A percentile compares a stretch with the other conserved stretches of the same genome.
Evolutionary conservation across 2,888 invertebrate species (phyloP).

Genomic region (Subacronicta megacephala): DNA sequence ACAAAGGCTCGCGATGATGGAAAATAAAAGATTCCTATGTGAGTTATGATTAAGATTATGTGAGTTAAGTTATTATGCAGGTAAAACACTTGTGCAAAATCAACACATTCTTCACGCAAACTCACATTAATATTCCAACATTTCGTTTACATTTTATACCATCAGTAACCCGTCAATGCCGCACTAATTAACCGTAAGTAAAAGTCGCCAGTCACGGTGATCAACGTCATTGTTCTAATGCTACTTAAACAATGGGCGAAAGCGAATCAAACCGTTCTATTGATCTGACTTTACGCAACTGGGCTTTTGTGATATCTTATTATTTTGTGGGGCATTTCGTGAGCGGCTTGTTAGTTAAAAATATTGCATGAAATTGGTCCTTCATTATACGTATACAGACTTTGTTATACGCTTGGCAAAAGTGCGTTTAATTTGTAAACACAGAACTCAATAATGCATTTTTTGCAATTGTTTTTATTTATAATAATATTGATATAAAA

Average conservation of each 20-base stretch:
- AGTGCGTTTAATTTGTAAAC: too few relatives aligned
- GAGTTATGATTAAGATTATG: too few relatives aligned
- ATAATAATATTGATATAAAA: too few relatives aligned
- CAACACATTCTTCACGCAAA: neutral
- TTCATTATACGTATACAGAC: neutral
- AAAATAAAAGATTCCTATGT: too few relatives aligned
- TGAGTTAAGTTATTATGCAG: too few relatives aligned
- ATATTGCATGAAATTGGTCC: neutral
- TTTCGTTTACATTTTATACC: slow-evolving; percentile 11
- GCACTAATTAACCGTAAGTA: slow-evolving; percentile 45
- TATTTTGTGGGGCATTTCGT: slow-evolving; percentile 18
- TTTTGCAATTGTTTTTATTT: too few relatives aligned
- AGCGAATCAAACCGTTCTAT: slow-evolving; percentile 52
- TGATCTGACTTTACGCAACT: slow-evolving; percentile 42
- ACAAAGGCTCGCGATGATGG: too few relatives aligned
- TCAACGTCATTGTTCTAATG: slow-evolving; percentile 46
- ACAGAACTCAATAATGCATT: too few relatives aligned
- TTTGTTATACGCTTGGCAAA: too few relatives aligned
- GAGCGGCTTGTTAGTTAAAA: neutral
- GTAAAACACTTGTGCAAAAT: neutral
- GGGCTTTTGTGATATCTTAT: slow-evolving; percentile 21
- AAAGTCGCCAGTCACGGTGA: slow-evolving; percentile 49
- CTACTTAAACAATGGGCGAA: slow-evolving; percentile 52
- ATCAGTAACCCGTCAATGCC: slow-evolving; percentile 15
- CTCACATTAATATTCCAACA: slow-evolving; percentile 23